A percentile compares a stretch with the other conserved stretches of the same genome.
These are phyloP conservation scores for Drosophila multiciliata DNA, from an alignment of 2,888 invertebrate species.

Conservation along the genomic window DNA sequence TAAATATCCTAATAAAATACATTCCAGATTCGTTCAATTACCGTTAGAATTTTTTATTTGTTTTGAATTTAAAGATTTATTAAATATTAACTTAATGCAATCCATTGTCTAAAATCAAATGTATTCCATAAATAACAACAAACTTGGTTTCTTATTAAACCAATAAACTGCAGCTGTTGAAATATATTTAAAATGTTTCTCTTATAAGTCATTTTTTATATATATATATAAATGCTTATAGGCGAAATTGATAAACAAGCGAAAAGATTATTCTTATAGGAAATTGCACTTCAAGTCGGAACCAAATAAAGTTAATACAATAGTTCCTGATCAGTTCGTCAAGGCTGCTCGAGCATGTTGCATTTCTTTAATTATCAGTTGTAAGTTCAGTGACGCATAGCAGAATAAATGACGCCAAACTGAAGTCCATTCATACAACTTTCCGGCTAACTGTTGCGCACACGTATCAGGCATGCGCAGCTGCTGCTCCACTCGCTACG, in stretches of 20 bases:
- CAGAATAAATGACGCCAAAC: neutral
- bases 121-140: neutral
- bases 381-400: neutral
- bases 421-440: slow-evolving; percentile 12
- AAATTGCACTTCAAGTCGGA: neutral
- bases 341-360: too few species aligned
- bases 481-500: neutral
- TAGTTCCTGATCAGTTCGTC: too few species aligned
- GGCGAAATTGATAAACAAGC: neutral
- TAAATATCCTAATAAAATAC: neutral
- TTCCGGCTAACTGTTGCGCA: neutral
- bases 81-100: neutral
- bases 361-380: neutral
- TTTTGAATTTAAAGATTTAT: neutral
- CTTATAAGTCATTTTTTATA: neutral
- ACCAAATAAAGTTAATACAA: too few species aligned
- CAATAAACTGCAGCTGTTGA: neutral
- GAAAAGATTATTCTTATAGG: neutral
- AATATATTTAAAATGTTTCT: neutral
- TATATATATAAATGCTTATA: neutral
- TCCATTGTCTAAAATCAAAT: neutral
- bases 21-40: neutral
- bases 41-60: neutral
- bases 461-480: slow-evolving; percentile 1
- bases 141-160: neutral